These are phyloP conservation scores for Drosophila santomea DNA, from an alignment of 1,140 invertebrate genomes.

Conservation along the genomic window DNA sequence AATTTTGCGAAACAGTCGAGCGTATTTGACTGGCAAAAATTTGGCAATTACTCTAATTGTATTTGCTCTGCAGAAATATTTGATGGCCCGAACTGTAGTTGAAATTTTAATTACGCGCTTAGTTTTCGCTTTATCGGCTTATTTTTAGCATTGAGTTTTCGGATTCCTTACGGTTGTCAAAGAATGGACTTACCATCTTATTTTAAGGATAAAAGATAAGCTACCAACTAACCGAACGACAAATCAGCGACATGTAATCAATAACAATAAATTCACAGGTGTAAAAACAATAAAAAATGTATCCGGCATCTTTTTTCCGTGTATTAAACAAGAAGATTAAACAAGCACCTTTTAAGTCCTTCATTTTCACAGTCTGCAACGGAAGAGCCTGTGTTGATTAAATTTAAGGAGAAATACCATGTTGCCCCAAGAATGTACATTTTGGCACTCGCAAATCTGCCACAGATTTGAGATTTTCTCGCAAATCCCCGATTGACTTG, in stretches of 20 bases:
- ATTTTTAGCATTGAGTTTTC: too few relatives aligned
- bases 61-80: slow-evolving; percentile 40
- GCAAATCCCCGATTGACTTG: slow-evolving; percentile 15
- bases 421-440: background rate
- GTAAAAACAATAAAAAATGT: too few relatives aligned
- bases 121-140: background rate
- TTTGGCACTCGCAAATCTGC: background rate
- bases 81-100: background rate
- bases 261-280: too few relatives aligned
- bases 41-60: slow-evolving; percentile 66
- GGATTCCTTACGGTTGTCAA: too few relatives aligned
- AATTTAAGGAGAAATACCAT: background rate
- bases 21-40: slow-evolving; percentile 36
- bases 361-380: background rate
- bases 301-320: too few relatives aligned
- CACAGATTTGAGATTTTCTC: background rate
- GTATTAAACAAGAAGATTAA: too few relatives aligned
- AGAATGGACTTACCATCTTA: too few relatives aligned
- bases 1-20: slow-evolving; percentile 46
- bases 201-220: too few relatives aligned
- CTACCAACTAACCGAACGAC: too few relatives aligned
- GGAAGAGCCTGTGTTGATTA: background rate
- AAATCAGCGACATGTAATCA: too few relatives aligned
- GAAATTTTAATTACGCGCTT: slow-evolving; percentile 9
- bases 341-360: too few relatives aligned